Conservation (phyloP, 2,113 vertebrate genomes). For the Sitta europaea region DNA sequence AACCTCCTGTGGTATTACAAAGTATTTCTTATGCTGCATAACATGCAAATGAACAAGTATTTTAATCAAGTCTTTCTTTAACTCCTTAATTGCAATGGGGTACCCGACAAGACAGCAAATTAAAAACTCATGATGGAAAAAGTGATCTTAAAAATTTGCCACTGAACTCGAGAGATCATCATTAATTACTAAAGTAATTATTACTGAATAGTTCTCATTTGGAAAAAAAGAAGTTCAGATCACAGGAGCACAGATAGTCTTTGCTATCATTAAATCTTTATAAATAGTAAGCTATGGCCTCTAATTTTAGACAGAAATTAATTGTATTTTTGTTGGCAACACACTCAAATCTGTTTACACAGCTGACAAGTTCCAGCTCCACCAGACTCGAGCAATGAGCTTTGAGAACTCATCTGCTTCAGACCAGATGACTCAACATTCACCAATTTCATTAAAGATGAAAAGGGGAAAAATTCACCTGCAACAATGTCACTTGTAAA, state of each 20-base stretch:
- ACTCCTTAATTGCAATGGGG: slow-evolving; percentile 11
- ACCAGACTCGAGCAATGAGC: slow-evolving; percentile 68
- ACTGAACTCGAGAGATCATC: background rate
- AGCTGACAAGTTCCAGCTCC: slow-evolving; percentile 78
- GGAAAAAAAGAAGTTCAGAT: slow-evolving; percentile 38
- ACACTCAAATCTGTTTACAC: slow-evolving; percentile 79
- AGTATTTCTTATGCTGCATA: slow-evolving; percentile 68
- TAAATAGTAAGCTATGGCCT: slow-evolving; percentile 68
- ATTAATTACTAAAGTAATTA: slow-evolving; percentile 34
- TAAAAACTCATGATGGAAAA: background rate
- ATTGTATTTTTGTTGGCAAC: slow-evolving; percentile 82
- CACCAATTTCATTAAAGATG: slow-evolving; percentile 68
- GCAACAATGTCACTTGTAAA: slow-evolving; percentile 73
- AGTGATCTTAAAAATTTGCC: background rate
- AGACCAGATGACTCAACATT: slow-evolving; percentile 75
- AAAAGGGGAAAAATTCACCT: slow-evolving; percentile 65
- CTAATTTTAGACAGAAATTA: slow-evolving; percentile 77
- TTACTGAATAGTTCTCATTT: slow-evolving; percentile 6
- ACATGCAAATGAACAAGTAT: slow-evolving; percentile 64
- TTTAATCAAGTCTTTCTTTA: slow-evolving; percentile 59
- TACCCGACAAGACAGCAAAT: background rate
- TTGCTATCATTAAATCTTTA: slow-evolving; percentile 68
- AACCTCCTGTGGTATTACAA: slow-evolving; percentile 66
- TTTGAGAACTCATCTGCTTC: slow-evolving; percentile 67
- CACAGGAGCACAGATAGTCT: background rate